phyloP scores from a whole-genome alignment of 2,113 vertebrate genomes.

The Leptodactylus fuscus region DNA sequence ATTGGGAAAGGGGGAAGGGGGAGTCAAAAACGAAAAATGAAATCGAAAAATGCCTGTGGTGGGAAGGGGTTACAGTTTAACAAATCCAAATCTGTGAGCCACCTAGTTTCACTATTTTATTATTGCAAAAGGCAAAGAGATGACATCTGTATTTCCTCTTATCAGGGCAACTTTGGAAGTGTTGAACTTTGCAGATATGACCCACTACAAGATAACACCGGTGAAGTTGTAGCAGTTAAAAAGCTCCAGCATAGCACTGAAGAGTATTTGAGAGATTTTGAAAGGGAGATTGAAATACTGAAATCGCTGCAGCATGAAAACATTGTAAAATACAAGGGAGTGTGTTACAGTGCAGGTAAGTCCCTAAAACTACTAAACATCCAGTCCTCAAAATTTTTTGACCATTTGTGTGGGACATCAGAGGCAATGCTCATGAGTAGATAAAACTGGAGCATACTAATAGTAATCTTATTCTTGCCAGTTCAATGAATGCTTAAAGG shows the following conservation, averaged over 20 bases:
- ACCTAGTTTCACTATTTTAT: neutral
- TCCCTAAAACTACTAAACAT: too few relatives aligned
- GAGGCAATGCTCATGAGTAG: too few relatives aligned
- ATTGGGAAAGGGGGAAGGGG: too few relatives aligned
- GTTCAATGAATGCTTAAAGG: too few relatives aligned
- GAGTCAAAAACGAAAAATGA: neutral
- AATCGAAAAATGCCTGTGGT: too few relatives aligned
- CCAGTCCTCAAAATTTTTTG: too few relatives aligned
- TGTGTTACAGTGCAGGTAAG: slow-evolving; percentile 95
- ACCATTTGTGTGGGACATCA: too few relatives aligned
- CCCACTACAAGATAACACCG: slow-evolving; percentile 94
- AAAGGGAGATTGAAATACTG: slow-evolving; percentile 97
- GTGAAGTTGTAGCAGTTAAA: slow-evolving; percentile 96
- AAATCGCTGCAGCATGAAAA: slow-evolving; percentile 97
- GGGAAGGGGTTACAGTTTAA: too few relatives aligned
- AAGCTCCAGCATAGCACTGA: slow-evolving; percentile 96
- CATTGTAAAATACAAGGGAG: slow-evolving; percentile 97
- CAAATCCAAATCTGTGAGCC: too few relatives aligned
- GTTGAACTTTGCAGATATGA: slow-evolving; percentile 98
- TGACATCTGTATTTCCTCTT: neutral
- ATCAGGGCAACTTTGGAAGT: slow-evolving; percentile 96
- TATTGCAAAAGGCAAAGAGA: neutral
- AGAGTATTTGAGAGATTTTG: slow-evolving; percentile 93
- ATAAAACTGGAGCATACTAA: too few relatives aligned
- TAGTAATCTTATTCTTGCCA: too few relatives aligned